Evolutionary conservation across 2,113 vertebrate genomes (phyloP).

Genomic region (Erythrolamprus reginae): DNA sequence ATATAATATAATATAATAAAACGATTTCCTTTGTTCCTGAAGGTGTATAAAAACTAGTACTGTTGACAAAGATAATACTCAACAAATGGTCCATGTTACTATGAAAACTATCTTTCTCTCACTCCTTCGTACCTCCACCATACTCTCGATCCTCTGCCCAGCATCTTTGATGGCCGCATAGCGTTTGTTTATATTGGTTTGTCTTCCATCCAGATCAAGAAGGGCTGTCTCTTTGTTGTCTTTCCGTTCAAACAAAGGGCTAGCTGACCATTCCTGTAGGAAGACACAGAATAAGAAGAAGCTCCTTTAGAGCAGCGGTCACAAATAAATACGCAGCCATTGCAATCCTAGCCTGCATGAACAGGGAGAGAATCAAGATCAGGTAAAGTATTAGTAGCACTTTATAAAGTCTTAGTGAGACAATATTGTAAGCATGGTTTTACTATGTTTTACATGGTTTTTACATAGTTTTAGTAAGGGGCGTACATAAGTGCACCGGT

Average conservation of each 20-base stretch:
- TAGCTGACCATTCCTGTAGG: constrained; percentile 63
- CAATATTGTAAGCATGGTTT: too few species aligned
- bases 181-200: constrained; percentile 45
- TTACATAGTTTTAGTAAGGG: too few species aligned
- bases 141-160: constrained; percentile 51
- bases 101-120: background rate
- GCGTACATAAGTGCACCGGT: too few species aligned
- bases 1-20: background rate
- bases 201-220: constrained; percentile 64
- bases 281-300: background rate
- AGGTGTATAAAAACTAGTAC: background rate
- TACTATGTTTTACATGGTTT: too few species aligned
- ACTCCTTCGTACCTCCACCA: constrained; percentile 58
- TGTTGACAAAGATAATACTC: background rate
- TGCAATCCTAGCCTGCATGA: background rate
- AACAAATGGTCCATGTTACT: background rate
- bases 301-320: background rate
- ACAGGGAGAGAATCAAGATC: background rate
- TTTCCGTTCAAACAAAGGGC: constrained; percentile 69
- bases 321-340: background rate
- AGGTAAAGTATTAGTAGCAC: background rate
- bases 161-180: constrained; percentile 35
- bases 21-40: background rate
- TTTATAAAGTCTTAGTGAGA: background rate
- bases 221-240: constrained; percentile 63